Percentiles rank a stretch among this genome's conserved stretches.
phyloP scores from a whole-genome alignment of 1,140 invertebrate species.

The Drosophila punjabiensis region DNA sequence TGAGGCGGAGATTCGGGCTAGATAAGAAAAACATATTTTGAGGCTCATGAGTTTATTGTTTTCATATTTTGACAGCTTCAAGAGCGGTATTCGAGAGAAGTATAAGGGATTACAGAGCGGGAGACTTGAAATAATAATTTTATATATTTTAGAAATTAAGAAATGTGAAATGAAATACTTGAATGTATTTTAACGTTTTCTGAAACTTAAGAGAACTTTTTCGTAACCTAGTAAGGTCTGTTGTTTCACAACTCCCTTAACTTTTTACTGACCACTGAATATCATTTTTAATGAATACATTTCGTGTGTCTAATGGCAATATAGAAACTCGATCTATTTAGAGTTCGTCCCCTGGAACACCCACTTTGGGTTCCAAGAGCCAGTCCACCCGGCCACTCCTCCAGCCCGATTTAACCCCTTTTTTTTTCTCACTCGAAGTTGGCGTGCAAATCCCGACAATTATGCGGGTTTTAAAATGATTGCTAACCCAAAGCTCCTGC shows the following conservation, averaged over 20 bases:
- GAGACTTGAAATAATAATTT: neutral
- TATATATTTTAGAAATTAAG: neutral
- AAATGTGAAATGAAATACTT: neutral
- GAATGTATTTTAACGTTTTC: neutral
- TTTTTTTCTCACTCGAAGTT: constrained; percentile 29
- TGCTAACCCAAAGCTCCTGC: constrained; percentile 57
- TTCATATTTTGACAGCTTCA: constrained; percentile 44
- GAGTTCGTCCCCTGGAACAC: constrained; percentile 4
- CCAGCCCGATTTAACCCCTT: constrained; percentile 34
- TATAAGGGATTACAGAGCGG: neutral
- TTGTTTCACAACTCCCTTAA: no score
- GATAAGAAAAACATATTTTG: constrained; percentile 50
- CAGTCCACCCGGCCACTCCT: constrained; percentile 32
- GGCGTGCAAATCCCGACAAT: constrained; percentile 82
- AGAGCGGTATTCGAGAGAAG: neutral
- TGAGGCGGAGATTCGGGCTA: constrained; percentile 13
- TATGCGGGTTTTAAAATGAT: constrained; percentile 81
- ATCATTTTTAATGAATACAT: neutral
- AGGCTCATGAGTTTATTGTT: constrained; percentile 23
- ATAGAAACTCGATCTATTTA: constrained; percentile 9
- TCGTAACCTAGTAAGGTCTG: neutral
- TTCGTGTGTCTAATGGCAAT: neutral
- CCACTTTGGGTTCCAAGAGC: constrained; percentile 4
- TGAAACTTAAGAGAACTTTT: neutral
- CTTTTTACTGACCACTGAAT: neutral